Percentiles rank a stretch among this genome's conserved stretches.
phyloP scores from a whole-genome alignment of 2,113 vertebrate species.

The Erinaceus europaeus region DNA sequence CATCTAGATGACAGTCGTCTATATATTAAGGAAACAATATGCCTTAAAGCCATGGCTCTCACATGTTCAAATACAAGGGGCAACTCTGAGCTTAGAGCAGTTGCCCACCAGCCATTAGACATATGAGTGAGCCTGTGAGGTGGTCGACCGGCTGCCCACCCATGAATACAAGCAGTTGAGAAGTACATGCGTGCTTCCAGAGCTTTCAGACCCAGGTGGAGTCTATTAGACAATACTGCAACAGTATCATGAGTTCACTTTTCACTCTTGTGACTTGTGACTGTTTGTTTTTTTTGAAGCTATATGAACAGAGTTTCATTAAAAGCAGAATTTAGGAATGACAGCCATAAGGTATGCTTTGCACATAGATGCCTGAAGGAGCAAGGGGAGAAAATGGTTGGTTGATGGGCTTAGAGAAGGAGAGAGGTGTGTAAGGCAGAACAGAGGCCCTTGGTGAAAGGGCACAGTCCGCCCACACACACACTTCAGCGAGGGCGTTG shows the following conservation, averaged over 20 bases:
- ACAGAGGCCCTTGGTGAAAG: not conserved
- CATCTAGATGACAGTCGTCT: not conserved
- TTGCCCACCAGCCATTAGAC: not conserved
- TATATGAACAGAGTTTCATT: not conserved
- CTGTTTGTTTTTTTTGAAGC: not conserved
- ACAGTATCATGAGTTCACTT: not conserved
- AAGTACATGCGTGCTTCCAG: not conserved
- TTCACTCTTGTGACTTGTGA: too few species aligned
- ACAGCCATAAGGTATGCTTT: not conserved
- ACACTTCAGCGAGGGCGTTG: not conserved
- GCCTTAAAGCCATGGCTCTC: not conserved
- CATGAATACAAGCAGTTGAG: too few species aligned
- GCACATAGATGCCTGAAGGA: not conserved
- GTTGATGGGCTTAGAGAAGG: not conserved
- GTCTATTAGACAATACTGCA: not conserved
- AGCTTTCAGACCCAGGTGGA: not conserved
- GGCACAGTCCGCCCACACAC: not conserved
- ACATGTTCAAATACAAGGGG: not conserved
- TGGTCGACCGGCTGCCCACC: too few species aligned
- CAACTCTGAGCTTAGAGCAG: not conserved
- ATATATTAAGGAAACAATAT: not conserved
- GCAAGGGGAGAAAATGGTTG: not conserved
- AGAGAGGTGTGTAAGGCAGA: not conserved
- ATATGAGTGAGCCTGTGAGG: too few species aligned
- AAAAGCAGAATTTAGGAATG: not conserved